These are phyloP conservation scores for Pelodytes ibericus DNA, from an alignment of 2,797 vertebrate species.

Conservation along the genomic window DNA sequence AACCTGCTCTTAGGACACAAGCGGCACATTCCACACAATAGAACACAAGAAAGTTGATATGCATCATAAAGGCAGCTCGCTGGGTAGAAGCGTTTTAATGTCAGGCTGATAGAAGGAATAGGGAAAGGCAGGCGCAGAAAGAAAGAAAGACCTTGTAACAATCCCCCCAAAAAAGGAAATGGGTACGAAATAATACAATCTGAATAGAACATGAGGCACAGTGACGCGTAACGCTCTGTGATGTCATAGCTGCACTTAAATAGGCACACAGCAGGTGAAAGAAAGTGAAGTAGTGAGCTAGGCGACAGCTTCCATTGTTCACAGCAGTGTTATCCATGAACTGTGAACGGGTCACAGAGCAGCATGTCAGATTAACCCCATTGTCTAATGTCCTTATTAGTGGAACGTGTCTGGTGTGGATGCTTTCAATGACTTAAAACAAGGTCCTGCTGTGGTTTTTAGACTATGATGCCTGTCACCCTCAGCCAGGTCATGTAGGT, in stretches of 20 bases:
- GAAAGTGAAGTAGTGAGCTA: background rate
- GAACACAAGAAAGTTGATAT: conserved; percentile 77
- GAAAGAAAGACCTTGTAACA: conserved; percentile 54
- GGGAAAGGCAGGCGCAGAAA: background rate
- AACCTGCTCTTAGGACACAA: conserved; percentile 77
- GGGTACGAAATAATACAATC: conserved; percentile 17
- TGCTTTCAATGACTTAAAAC: no score
- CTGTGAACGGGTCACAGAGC: background rate
- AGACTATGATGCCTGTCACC: no score
- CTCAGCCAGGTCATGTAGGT: no score
- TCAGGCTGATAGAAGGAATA: conserved; percentile 57
- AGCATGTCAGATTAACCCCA: background rate
- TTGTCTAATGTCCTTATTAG: background rate
- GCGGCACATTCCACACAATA: conserved; percentile 72
- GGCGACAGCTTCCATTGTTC: background rate
- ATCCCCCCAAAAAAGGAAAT: conserved; percentile 58
- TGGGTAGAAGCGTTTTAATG: conserved; percentile 61
- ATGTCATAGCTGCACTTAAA: conserved; percentile 15
- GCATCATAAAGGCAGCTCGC: conserved; percentile 81
- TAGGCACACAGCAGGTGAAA: conserved; percentile 5
- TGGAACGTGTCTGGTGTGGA: background rate
- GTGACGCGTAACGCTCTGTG: background rate
- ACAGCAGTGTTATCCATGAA: background rate
- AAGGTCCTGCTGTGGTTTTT: no score
- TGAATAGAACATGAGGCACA: conserved; percentile 6